Base-by-base conservation (phyloP, 1,140 invertebrate genomes). In the Vanessa atalanta region DNA sequence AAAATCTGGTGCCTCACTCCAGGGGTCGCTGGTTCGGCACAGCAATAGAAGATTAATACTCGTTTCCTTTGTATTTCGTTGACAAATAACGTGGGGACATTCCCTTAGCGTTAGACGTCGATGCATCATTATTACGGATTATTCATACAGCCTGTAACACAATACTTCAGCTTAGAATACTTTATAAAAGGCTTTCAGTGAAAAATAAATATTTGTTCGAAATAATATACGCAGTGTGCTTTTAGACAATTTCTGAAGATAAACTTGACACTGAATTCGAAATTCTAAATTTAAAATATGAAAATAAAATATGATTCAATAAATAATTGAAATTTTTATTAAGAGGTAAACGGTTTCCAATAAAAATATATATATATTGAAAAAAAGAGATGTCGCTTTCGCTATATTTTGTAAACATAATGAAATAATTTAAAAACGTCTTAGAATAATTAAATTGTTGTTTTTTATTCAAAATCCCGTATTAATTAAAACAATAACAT, bases 31-130 rank as follows among this genome's bases (percentile, higher is more conserved):
- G 74, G 75, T 80, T 82, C 80, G 71, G 72, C 82, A 81, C 78
- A 83, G 79, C 82, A 83, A 85, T 85, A 81, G 83, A 88, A 90
- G 87, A 90, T 90, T 88, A 90, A 88, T 90, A 84, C 86, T 82
- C 74, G 76, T 76, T 75, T 83, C 83, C 81, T 89, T 89, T 86
- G 81, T 88, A 79, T 83, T 83, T 81, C 75, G 79, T 77, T 79
- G 73, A 84, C 86, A 85, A 86, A 84, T 82, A 86, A 82, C 81
- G 71, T 72, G 80, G 81, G 83, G 79, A 77, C 73, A 72, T 73
- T 79, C 81, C 79, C 82, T 82, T 71, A 70, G 68, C 80, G 71
- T 78, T 76, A 77, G 71, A 74, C 78, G 65, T 48, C 72, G 75
- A 83, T 79, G 77, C 79, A 82, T 83, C 82, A 82, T 84, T 78